Conservation (phyloP, 2,113 vertebrate genomes). For the Theristicus caerulescens region DNA sequence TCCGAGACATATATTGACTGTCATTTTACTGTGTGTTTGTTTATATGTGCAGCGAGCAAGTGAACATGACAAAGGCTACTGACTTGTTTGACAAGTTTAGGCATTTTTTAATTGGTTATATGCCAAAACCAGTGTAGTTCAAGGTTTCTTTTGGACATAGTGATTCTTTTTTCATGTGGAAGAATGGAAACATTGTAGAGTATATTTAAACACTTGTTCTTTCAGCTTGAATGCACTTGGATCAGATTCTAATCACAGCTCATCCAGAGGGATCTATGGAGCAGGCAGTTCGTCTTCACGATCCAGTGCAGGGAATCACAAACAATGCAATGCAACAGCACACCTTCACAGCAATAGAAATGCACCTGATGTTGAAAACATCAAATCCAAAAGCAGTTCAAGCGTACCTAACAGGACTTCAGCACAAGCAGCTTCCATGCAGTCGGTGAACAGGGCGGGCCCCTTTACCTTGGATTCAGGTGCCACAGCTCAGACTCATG, state of each 20-base stretch:
- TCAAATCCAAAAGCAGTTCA: conserved; percentile 79
- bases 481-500: conserved; percentile 70
- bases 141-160: not conserved
- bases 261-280: conserved; percentile 81
- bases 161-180: not conserved
- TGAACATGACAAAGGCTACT: not conserved
- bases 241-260: conserved; percentile 81
- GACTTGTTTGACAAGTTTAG: not conserved
- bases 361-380: conserved; percentile 77
- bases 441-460: conserved; percentile 71
- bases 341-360: conserved; percentile 77
- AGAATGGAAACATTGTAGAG: not conserved
- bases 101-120: not conserved
- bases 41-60: not conserved
- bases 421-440: conserved; percentile 74
- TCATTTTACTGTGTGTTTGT: not conserved
- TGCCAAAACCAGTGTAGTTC: not conserved
- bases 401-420: conserved; percentile 75
- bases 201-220: conserved; percentile 21
- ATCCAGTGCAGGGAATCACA: conserved; percentile 72
- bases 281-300: conserved; percentile 78
- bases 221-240: conserved; percentile 85
- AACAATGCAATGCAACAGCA: conserved; percentile 75
- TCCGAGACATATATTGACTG: not conserved
- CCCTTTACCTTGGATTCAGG: conserved; percentile 72